Conservation (phyloP, 2,888 invertebrate genomes). For the Sinohyriopsis cumingii region DNA sequence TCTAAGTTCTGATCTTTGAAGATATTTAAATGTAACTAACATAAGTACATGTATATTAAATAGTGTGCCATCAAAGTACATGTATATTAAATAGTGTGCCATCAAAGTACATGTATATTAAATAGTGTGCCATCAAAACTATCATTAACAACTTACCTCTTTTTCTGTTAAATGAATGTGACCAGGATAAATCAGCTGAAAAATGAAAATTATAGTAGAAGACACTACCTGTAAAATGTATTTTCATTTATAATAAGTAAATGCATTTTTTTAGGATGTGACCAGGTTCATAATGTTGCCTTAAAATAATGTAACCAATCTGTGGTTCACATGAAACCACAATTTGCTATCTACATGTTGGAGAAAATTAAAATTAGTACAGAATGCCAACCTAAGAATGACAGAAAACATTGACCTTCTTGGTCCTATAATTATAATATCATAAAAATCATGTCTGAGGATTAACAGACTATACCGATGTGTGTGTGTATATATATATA, state of each 20-base stretch:
- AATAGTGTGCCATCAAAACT: neutral
- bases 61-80: neutral
- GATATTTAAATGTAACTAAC: neutral
- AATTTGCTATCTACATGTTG: no score
- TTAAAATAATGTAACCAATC: no score
- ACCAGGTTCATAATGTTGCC: no score
- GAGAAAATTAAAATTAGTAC: neutral
- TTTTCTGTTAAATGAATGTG: conserved; percentile 77
- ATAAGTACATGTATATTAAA: neutral
- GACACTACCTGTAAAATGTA: no score
- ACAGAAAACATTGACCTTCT: neutral
- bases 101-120: neutral
- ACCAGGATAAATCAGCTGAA: conserved; percentile 85
- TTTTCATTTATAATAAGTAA: no score
- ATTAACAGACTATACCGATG: no score
- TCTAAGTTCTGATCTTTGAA: neutral
- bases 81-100: neutral
- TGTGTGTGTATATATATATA: no score
- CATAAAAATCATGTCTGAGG: no score
- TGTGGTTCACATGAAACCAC: no score
- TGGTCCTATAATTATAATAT: neutral
- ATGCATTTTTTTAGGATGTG: no score
- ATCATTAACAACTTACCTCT: conserved; percentile 66
- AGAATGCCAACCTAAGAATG: neutral
- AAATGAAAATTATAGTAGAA: conserved; percentile 9